Percentiles rank a stretch among this genome's conserved stretches.
Evolutionary conservation across 2,888 invertebrate species (phyloP).

Genomic region (Darwinula stevensoni): DNA sequence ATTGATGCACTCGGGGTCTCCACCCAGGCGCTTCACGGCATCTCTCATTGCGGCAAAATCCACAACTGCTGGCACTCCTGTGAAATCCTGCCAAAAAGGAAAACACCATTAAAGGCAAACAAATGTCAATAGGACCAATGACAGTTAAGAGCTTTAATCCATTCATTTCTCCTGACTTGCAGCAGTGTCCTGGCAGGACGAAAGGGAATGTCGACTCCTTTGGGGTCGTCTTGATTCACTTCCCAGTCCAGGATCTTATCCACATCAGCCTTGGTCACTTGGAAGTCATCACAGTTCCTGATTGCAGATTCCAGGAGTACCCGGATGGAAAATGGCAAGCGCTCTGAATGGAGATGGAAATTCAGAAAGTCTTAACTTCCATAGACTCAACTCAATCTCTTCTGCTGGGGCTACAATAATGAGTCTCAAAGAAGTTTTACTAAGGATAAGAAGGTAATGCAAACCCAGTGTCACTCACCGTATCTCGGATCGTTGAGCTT

Average conservation of each 20-base stretch:
- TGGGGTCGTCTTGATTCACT: slow-evolving; percentile 29
- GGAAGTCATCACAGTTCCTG: slow-evolving; percentile 84
- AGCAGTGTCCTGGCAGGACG: slow-evolving; percentile 83
- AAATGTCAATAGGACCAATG: slow-evolving; percentile 3
- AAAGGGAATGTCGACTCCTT: slow-evolving; percentile 70
- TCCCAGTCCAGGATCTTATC: slow-evolving; percentile 68
- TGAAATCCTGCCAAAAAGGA: slow-evolving; percentile 35
- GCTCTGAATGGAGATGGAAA: slow-evolving; percentile 11
- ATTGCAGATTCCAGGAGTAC: slow-evolving; percentile 82
- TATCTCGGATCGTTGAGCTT: slow-evolving; percentile 38
- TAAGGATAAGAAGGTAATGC: slow-evolving; percentile 5
- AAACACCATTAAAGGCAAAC: slow-evolving; percentile 4
- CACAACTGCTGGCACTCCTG: slow-evolving; percentile 92
- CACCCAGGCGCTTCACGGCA: slow-evolving; percentile 55
- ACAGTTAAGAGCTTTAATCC: background rate
- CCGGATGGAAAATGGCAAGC: slow-evolving; percentile 64
- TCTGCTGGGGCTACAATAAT: background rate
- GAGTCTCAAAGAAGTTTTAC: no score
- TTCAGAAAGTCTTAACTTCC: slow-evolving; percentile 6
- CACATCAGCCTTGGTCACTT: slow-evolving; percentile 56
- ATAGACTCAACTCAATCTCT: background rate
- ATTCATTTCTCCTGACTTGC: slow-evolving; percentile 28
- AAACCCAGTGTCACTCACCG: slow-evolving; percentile 27
- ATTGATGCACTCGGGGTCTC: slow-evolving; percentile 63
- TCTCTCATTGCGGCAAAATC: slow-evolving; percentile 98